These are phyloP conservation scores for Zosterops hypoxanthus DNA, from an alignment of 2,113 vertebrate species.

Conservation along the genomic window DNA sequence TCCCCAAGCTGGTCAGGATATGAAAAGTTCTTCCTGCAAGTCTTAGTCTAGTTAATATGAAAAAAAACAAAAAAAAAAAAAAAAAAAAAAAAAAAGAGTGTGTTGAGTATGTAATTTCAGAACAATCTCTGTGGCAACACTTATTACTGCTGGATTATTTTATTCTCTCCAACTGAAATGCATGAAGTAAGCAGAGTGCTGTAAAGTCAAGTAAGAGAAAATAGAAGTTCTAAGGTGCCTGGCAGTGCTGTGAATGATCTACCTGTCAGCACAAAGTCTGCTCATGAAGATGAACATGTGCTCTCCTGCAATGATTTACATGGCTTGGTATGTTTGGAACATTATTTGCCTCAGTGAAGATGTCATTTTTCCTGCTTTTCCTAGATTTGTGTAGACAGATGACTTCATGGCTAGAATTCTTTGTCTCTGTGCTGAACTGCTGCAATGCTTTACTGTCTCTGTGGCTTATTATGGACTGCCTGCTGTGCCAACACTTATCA, in stretches of 20 bases:
- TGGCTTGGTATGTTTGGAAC: slow-evolving; percentile 4
- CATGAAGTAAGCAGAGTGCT: not conserved
- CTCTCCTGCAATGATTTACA: slow-evolving; percentile 45
- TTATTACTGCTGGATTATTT: not conserved
- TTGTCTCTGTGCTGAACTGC: not conserved
- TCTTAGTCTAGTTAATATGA: not conserved
- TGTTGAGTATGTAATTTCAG: not conserved
- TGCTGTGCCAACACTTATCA: not conserved
- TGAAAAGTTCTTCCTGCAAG: not conserved
- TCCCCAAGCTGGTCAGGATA: not conserved
- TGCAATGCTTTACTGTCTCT: not conserved
- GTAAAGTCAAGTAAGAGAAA: not conserved
- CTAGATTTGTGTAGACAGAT: slow-evolving; percentile 36
- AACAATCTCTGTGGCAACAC: not conserved
- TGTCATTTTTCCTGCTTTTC: slow-evolving; percentile 19
- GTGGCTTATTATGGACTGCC: not conserved
- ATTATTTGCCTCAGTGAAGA: slow-evolving; percentile 34
- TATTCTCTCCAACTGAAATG: not conserved
- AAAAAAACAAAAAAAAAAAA: not conserved
- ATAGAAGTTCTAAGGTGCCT: not conserved
- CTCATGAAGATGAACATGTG: slow-evolving; percentile 35
- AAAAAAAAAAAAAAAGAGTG: not conserved
- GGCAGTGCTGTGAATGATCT: slow-evolving; percentile 16
- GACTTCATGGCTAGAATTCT: not conserved
- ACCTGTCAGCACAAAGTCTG: not conserved